A percentile compares a stretch with the other conserved stretches of the same genome.
Evolutionary conservation across 2,113 vertebrate genomes (phyloP).

Genomic region (Prionailurus viverrinus): DNA sequence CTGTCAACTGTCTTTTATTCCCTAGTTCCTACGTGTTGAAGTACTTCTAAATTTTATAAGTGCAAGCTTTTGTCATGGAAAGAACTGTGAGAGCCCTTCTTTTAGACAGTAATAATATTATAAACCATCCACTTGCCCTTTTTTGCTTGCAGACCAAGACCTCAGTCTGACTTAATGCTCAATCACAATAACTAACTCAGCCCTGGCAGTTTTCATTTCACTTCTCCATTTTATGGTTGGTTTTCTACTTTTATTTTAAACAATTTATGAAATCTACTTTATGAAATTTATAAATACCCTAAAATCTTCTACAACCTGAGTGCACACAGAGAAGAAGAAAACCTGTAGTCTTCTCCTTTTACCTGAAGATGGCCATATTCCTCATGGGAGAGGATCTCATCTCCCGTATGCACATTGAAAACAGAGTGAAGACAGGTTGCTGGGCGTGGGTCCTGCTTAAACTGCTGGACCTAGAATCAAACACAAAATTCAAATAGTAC

Average conservation of each 20-base stretch:
- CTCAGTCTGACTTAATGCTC: not conserved
- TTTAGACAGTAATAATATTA: not conserved
- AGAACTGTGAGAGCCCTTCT: not conserved
- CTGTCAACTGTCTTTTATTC: not conserved
- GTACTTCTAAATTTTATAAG: slow-evolving; percentile 5
- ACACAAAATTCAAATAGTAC: slow-evolving; percentile 20
- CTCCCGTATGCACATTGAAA: slow-evolving; percentile 94
- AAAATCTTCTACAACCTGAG: not conserved
- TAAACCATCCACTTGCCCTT: not conserved
- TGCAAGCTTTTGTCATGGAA: not conserved
- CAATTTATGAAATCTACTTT: not conserved
- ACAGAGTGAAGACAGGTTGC: slow-evolving; percentile 96
- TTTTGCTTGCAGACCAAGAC: not conserved
- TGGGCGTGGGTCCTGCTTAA: slow-evolving; percentile 97
- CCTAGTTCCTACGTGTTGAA: not conserved
- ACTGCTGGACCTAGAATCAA: slow-evolving; percentile 93
- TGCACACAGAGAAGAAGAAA: not conserved
- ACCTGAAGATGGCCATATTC: slow-evolving; percentile 98
- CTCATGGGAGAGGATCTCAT: slow-evolving; percentile 91
- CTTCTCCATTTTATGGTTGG: not conserved
- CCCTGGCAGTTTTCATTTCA: not conserved
- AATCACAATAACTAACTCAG: not conserved
- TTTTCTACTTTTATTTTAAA: not conserved
- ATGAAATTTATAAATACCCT: not conserved
- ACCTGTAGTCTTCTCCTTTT: not conserved